Evolutionary conservation across 2,113 vertebrate species (phyloP), one percentile per base, ranked within the genome.

Genomic region (Colistium nudipinnis): DNA sequence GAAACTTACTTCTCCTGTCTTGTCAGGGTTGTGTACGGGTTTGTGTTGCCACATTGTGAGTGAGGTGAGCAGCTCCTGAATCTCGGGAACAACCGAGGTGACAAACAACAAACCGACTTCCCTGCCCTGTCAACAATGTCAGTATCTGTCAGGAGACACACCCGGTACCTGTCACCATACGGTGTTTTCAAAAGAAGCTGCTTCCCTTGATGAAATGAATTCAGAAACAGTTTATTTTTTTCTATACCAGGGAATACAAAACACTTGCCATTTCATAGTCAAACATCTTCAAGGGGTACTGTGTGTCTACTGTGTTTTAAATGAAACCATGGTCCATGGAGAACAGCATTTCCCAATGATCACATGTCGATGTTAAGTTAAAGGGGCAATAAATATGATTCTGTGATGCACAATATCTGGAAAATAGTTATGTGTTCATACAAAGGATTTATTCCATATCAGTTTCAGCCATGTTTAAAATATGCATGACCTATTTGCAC

Each of bases 71-170:
- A 71, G 57, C 72, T 61, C 20, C 68, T 60, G 51, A 80, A 57
- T 65, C n/a, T n/a, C 27, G 67, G 52, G 60, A 82, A 74, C 28
- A 68, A 55, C 25, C 13, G 19, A 61, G 55, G 74, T 78, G 81
- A 86, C 79, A 84, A 72, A 60, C 39, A 76, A 82, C 73, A 80
- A 39, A 49, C 55, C 2, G 45, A 62, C 13, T 49, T n/a, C 54
- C 19, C 22, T 9, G 11, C 20, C 51, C 35, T 41, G 54, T 48
- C 52, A 27, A 49, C 66, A 74, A 67, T 74, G 71, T 74, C 52
- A 81, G 54, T 13, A 41, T 69, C 63, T 74, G 72, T 69, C 62
- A 78, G 30, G 6, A 60, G 57, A 62, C 47, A 67, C 31, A 27
- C 59, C 35, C 41, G 61, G 51, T 43, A 20, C 7, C 78, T 19